These are phyloP conservation scores for Periparus ater DNA, from an alignment of 2,797 vertebrate species.

Conservation along the genomic window DNA sequence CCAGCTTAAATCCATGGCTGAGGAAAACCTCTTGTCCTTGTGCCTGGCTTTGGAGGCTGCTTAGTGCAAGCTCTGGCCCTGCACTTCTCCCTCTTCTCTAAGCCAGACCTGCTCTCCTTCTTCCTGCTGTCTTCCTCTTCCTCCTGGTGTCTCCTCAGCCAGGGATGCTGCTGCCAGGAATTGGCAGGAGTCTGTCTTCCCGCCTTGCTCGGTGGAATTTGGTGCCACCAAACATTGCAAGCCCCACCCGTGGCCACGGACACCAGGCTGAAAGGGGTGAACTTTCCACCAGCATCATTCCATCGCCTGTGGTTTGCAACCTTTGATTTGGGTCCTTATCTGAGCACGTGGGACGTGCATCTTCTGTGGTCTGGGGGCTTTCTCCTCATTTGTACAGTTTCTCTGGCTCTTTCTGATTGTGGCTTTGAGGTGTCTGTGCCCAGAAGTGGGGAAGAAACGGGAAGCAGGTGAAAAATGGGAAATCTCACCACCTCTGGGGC, in stretches of 20 bases:
- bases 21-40: background rate
- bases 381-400: fast-evolving
- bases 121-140: too few species aligned
- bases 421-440: background rate
- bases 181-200: background rate
- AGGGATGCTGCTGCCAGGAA: background rate
- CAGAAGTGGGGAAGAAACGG: background rate
- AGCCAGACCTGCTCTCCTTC: background rate
- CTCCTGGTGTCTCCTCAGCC: background rate
- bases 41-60: background rate
- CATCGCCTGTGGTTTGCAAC: fast-evolving
- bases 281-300: fast-evolving
- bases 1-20: background rate
- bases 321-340: too few species aligned
- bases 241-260: fast-evolving
- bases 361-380: background rate
- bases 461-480: background rate
- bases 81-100: background rate
- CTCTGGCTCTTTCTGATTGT: background rate
- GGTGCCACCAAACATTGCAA: background rate
- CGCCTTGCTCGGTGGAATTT: fast-evolving
- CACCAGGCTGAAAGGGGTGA: background rate
- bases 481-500: fast-evolving
- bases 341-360: fast-evolving
- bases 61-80: background rate